These are phyloP conservation scores for Nowickia ferox DNA, from an alignment of 2,888 invertebrate species.

Conservation along the genomic window DNA sequence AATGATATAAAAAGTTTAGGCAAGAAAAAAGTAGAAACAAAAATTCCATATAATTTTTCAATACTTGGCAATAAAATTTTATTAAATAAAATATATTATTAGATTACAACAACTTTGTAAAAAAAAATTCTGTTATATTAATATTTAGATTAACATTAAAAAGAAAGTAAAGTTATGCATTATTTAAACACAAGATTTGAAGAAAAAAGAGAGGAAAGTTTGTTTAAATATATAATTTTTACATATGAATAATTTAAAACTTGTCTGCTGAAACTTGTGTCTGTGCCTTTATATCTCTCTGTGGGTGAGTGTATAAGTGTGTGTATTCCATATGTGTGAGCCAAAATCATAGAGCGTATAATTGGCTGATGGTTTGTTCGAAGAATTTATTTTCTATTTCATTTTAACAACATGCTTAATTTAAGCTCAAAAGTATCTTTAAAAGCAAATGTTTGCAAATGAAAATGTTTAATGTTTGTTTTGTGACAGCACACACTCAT, in stretches of 20 bases:
- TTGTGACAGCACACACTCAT: slow-evolving; percentile 30
- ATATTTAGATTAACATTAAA: not conserved
- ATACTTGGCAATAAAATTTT: slow-evolving; percentile 49
- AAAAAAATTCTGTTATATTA: slow-evolving; percentile 10
- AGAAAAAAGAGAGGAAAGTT: not conserved
- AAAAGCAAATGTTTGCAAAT: slow-evolving; percentile 23
- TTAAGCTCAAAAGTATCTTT: not conserved
- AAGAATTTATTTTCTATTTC: slow-evolving; percentile 3
- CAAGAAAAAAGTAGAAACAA: not conserved
- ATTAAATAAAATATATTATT: slow-evolving; percentile 10
- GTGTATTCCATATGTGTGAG: not conserved
- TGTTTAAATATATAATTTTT: slow-evolving; percentile 18
- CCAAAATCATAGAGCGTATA: slow-evolving; percentile 38
- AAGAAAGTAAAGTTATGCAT: slow-evolving; percentile 4
- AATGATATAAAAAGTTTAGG: slow-evolving; percentile 25
- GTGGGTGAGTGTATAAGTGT: not conserved
- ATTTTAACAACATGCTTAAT: too few species aligned
- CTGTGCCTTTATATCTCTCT: not conserved
- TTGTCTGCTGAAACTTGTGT: not conserved
- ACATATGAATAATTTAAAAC: slow-evolving; percentile 13
- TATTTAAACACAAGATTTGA: not conserved
- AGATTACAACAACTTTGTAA: slow-evolving; percentile 17
- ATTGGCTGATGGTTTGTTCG: slow-evolving; percentile 36
- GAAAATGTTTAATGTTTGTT: slow-evolving; percentile 30
- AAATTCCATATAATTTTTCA: slow-evolving; percentile 26